Percentiles rank a stretch among this genome's conserved stretches.
phyloP scores from a whole-genome alignment of 2,113 vertebrate species.

The Zapus hudsonius region DNA sequence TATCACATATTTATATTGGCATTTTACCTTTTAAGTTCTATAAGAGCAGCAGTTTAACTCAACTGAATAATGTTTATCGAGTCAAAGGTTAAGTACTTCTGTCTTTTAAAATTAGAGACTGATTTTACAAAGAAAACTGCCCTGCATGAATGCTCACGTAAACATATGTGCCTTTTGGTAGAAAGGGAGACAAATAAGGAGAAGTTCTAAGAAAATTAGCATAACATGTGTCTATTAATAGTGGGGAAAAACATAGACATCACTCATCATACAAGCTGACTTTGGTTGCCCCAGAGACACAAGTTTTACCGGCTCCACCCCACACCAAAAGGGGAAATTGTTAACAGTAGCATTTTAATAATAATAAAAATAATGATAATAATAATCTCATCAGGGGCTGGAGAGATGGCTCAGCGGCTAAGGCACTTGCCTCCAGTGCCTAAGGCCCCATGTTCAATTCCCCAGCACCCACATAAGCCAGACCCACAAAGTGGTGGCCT shows the following conservation, averaged over 20 bases:
- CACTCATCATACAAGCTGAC: not conserved
- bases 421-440: no score
- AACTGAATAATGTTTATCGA: constrained; percentile 65
- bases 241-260: not conserved
- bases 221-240: not conserved
- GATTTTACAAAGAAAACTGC: constrained; percentile 39
- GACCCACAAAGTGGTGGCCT: no score
- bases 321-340: not conserved
- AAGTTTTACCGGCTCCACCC: not conserved
- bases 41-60: constrained; percentile 65
- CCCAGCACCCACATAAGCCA: no score
- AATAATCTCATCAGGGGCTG: no score
- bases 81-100: constrained; percentile 61
- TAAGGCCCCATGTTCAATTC: no score
- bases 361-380: constrained; percentile 14
- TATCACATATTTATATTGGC: constrained; percentile 77
- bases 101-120: constrained; percentile 58
- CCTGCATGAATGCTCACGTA: constrained; percentile 20
- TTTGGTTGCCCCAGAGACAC: not conserved
- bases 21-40: constrained; percentile 74
- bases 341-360: constrained; percentile 27
- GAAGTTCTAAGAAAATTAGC: not conserved
- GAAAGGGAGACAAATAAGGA: not conserved
- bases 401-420: no score
- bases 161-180: not conserved